Evolutionary conservation across 1,140 invertebrate species (phyloP), one percentile per base, ranked within the genome.

Genomic region (Vanessa tameamea): DNA sequence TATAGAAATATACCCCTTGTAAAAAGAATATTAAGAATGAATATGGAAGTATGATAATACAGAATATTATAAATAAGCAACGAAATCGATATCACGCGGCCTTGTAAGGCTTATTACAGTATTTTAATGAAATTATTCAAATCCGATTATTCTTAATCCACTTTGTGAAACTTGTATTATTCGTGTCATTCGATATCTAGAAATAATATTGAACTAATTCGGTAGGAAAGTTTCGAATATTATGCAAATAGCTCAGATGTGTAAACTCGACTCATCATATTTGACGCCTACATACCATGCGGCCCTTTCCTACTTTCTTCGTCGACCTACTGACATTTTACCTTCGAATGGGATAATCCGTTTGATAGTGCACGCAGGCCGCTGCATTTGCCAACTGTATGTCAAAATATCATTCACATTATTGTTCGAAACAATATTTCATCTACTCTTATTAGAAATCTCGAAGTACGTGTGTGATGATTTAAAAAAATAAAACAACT

Each of bases 281-380:
- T 23, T 16, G 61, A 50, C 70, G 73, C 73, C 73, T 53, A 69
- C 61, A 57, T 65, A 48, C 73, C 50, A n/a, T n/a, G 20, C 23
- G 64, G 37, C 69, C 76, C 78, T 74, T 73, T 68, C 65, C 72
- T 73, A 70, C 76, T 80, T 80, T 80, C 78, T 78, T 78, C 78
- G 70, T 65, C 48, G 76, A 76, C 80, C 78, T 47, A 82, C 69
- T 79, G 68, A 82, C 72, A 64, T 73, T 55, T 76, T 61, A 73
- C 76, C 76, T 75, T 76, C 64, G 53, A 71, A 70, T 64, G 64
- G 63, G 71, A 64, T 61, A 63, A 63, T 55, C 51, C 26, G 43
- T 57, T 69, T 69, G 50, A 55, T 57, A 68, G 61, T 63, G 55
- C 65, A 37, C 61, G 43, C 57, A 9, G 37, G 37, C 37, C 37